Percentiles rank a stretch among this genome's conserved stretches.
phyloP scores from a whole-genome alignment of 2,113 vertebrate genomes.

The Chionodraco myersi region DNA sequence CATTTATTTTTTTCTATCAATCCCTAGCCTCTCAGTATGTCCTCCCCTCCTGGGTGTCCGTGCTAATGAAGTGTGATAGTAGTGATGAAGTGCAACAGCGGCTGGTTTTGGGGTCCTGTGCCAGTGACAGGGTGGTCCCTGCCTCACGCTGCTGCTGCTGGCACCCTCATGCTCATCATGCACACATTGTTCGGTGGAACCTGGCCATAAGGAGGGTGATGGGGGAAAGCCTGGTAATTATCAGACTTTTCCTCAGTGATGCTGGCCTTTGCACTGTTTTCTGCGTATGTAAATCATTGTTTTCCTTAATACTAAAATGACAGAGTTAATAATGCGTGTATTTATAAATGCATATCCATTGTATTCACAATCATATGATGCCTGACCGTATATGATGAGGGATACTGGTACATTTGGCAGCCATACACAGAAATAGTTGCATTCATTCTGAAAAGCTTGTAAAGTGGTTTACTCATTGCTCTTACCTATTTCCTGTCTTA shows the following conservation, averaged over 20 bases:
- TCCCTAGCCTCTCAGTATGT: constrained; percentile 38
- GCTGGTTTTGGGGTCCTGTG: constrained; percentile 64
- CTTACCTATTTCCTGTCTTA: not conserved
- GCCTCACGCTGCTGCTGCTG: constrained; percentile 67
- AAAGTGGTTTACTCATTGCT: not conserved
- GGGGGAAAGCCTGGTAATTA: constrained; percentile 53
- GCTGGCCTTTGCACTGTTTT: constrained; percentile 7
- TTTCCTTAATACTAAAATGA: constrained; percentile 32
- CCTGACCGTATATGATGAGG: not conserved
- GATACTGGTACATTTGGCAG: constrained; percentile 17
- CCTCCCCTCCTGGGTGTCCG: constrained; percentile 51
- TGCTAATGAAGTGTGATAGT: constrained; percentile 73
- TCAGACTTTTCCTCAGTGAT: constrained; percentile 28
- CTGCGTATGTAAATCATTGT: constrained; percentile 1
- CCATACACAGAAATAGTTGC: not conserved
- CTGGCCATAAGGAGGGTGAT: constrained; percentile 61
- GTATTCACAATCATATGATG: constrained; percentile 13
- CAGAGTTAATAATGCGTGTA: not conserved
- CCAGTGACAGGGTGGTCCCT: constrained; percentile 77
- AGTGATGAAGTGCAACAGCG: constrained; percentile 74
- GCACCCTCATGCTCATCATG: constrained; percentile 80
- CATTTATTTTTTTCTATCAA: constrained; percentile 13
- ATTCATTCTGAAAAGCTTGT: not conserved
- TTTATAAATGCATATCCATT: constrained; percentile 25
- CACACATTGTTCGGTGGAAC: constrained; percentile 75